A percentile compares a stretch with the other conserved stretches of the same genome.
These are phyloP conservation scores for Pandion haliaetus DNA, from an alignment of 2,113 vertebrate species.

Conservation along the genomic window DNA sequence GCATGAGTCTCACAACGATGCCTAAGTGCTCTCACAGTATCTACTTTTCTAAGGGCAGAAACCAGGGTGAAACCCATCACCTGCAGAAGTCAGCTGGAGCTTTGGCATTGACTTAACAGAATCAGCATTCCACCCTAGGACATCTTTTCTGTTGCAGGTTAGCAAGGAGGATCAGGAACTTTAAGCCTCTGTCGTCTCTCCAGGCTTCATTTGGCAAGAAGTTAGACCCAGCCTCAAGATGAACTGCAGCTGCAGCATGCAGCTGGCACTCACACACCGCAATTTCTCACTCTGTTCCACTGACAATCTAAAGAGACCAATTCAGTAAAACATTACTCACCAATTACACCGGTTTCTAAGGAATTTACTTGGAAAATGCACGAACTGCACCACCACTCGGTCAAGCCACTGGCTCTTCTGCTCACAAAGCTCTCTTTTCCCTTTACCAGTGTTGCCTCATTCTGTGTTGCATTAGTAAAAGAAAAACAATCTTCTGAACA, in stretches of 20 bases:
- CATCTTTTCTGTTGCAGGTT: not conserved
- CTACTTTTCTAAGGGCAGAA: not conserved
- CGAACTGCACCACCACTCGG: not conserved
- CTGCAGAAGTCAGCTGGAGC: not conserved
- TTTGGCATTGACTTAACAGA: not conserved
- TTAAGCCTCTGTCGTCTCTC: not conserved
- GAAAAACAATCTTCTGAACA: not conserved
- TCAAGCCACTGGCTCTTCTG: not conserved
- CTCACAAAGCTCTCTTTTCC: not conserved
- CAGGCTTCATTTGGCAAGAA: not conserved
- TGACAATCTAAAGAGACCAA: not conserved
- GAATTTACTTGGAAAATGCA: constrained; percentile 17
- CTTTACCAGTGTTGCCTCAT: not conserved
- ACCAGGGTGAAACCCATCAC: not conserved
- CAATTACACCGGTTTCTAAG: constrained; percentile 4
- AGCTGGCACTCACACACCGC: not conserved
- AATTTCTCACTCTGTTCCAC: not conserved
- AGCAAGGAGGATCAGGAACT: not conserved
- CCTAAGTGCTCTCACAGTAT: not conserved
- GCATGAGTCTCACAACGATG: not conserved
- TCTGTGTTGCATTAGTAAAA: not conserved
- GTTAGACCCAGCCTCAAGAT: not conserved
- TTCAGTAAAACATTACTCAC: constrained; percentile 26
- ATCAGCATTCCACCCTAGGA: not conserved
- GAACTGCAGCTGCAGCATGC: not conserved